phyloP scores from a whole-genome alignment of 2,113 vertebrate genomes.

The Tachycineta bicolor region DNA sequence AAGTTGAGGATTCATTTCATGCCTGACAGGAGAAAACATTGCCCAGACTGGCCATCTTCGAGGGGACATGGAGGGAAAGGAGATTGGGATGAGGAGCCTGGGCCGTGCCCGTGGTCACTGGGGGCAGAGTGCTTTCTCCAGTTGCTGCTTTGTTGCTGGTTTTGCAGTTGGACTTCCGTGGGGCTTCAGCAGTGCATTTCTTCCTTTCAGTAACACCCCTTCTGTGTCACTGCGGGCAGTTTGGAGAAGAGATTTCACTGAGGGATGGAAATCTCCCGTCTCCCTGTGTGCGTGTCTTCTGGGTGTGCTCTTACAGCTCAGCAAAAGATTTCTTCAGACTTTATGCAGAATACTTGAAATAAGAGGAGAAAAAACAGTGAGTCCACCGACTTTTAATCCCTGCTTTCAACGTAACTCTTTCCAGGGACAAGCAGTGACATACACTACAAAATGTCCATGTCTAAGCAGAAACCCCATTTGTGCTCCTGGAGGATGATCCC shows the following conservation, averaged over 20 bases:
- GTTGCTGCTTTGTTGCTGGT: neutral
- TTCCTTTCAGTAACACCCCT: neutral
- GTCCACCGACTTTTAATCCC: neutral
- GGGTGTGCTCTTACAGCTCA: neutral
- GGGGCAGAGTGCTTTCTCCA: neutral
- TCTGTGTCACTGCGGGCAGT: rapidly evolving
- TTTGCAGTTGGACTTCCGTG: neutral
- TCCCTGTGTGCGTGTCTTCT: rapidly evolving
- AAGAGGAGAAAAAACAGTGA: neutral
- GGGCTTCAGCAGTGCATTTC: neutral
- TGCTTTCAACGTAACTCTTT: neutral
- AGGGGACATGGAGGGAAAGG: neutral
- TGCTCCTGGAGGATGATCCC: neutral
- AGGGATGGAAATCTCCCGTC: neutral
- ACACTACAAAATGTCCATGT: neutral
- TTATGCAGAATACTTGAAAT: neutral
- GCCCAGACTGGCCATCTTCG: neutral
- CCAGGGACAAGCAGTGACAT: neutral
- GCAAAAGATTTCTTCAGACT: neutral
- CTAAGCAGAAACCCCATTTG: neutral
- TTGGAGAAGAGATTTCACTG: neutral
- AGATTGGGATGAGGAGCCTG: rapidly evolving
- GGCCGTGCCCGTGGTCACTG: rapidly evolving
- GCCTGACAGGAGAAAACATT: neutral
- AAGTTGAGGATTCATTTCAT: neutral